phyloP scores from a whole-genome alignment of 2,888 invertebrate genomes.

The Latrodectus elegans region DNA sequence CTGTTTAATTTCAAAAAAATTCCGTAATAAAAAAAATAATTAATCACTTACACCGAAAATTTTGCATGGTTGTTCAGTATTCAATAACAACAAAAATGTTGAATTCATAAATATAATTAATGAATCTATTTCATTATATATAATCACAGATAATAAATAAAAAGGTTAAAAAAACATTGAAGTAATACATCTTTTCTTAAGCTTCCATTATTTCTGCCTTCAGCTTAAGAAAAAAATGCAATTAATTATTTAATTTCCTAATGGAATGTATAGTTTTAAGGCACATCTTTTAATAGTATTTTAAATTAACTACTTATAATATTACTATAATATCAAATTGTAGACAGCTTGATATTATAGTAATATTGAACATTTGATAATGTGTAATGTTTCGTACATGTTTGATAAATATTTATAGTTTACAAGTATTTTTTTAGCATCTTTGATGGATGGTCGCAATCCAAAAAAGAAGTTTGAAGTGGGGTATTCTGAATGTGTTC shows the following conservation, averaged over 20 bases:
- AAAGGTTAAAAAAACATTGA: too few species aligned
- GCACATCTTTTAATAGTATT: not conserved
- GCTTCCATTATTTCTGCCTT: too few species aligned
- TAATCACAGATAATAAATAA: too few species aligned
- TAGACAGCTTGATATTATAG: too few species aligned
- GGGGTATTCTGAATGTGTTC: conserved; percentile 55
- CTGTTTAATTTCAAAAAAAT: too few species aligned
- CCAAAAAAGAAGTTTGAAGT: conserved; percentile 53
- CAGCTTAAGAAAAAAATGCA: not conserved
- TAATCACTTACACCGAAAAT: too few species aligned
- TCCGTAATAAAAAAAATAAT: too few species aligned
- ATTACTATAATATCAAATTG: not conserved
- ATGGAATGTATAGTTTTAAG: not conserved
- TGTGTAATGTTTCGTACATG: not conserved
- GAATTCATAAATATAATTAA: too few species aligned
- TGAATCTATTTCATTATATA: too few species aligned
- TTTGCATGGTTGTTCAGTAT: too few species aligned
- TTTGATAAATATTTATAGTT: not conserved
- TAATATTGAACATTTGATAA: not conserved
- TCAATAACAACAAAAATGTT: too few species aligned
- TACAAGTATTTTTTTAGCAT: conserved; percentile 16
- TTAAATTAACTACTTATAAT: not conserved
- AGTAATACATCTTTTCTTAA: too few species aligned
- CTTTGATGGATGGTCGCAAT: conserved; percentile 2
- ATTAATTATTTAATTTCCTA: not conserved